Evolutionary conservation across 2,113 vertebrate genomes (phyloP), one percentile per base, ranked within the genome.

Genomic region (Oxygymnocypris stewartii): DNA sequence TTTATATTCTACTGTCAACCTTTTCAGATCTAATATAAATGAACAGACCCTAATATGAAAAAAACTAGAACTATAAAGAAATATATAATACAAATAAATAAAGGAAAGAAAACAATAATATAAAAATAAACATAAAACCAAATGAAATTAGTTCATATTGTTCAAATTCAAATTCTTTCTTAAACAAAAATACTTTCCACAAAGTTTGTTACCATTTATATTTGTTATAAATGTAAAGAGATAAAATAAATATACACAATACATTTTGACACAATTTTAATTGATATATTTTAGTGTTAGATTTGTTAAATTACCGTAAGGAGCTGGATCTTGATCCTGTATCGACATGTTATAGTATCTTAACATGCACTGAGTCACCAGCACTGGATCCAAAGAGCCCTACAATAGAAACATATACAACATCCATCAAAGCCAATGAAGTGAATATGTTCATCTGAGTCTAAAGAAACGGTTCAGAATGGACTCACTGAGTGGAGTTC

Each of bases 281-380:
- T 35, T 35, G 2, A 40, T 57, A 79, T 44, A 42, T 31, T 31
- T 5, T 5, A 11, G 18, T 78, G 16, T 37, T 75, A 63, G 63
- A 40, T 16, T 16, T 42, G 5, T 23, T 31, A 25, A 84, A 79
- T 90, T 90, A 95, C 96, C 95, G 23, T 95, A 93, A 12, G 92
- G 57, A 42, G 92, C 71, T 16, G 94, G 92, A 51, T 91, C 88
- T 85, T 93, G 88, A 87, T 88, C 92, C 78, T 93, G 92, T 73
- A 93, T 89, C 28, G 93, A 94, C 16, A 93, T 93, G 90, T 95
- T 96, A 88, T 95, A 96, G 88, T 94, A 95, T 89, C 89, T 91
- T 89, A 90, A 89, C 93, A 93, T 93, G 10, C 94, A 96, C 35
- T 85, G 61, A 3, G 87, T 84, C 5, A 87, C 90, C 91, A 92